Evolutionary conservation across 2,888 invertebrate genomes (phyloP).

Genomic region (Hydriomena furcata): DNA sequence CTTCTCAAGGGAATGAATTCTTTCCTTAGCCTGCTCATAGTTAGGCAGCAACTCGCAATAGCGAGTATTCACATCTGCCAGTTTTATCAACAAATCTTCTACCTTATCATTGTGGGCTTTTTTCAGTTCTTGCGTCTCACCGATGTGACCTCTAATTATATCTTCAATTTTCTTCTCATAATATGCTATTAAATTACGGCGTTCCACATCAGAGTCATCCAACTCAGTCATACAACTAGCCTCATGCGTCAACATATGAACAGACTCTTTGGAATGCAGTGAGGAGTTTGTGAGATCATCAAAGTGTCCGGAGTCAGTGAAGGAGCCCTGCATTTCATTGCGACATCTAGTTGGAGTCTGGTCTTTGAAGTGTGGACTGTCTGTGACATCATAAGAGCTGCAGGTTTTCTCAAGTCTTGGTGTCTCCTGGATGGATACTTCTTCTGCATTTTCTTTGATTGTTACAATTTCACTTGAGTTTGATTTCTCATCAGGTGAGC

Average conservation of each 20-base stretch:
- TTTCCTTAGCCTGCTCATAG: slow-evolving; percentile 88
- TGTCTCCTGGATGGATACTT: slow-evolving; percentile 58
- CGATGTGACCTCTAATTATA: slow-evolving; percentile 83
- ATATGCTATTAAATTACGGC: slow-evolving; percentile 86
- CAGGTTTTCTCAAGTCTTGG: slow-evolving; percentile 67
- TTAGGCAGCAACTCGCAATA: slow-evolving; percentile 91
- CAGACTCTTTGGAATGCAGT: slow-evolving; percentile 90
- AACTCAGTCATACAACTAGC: slow-evolving; percentile 79
- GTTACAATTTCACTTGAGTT: slow-evolving; percentile 90
- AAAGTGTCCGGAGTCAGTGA: slow-evolving; percentile 94
- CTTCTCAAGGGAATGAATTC: slow-evolving; percentile 87
- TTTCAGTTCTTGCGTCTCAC: slow-evolving; percentile 89
- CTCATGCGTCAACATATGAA: slow-evolving; percentile 81
- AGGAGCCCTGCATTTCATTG: slow-evolving; percentile 89
- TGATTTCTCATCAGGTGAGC: slow-evolving; percentile 91
- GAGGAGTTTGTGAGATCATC: slow-evolving; percentile 91
- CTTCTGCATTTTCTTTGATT: slow-evolving; percentile 86
- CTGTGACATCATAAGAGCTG: slow-evolving; percentile 73
- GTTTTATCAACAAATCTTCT: slow-evolving; percentile 87
- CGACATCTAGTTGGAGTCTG: slow-evolving; percentile 72
- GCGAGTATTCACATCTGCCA: slow-evolving; percentile 89
- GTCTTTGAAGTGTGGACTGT: slow-evolving; percentile 75
- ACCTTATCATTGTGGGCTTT: slow-evolving; percentile 91
- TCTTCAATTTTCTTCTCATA: slow-evolving; percentile 91
- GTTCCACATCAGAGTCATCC: slow-evolving; percentile 85